Evolutionary conservation across 2,797 vertebrate genomes (phyloP).

Genomic region (Tamandua tetradactyla): DNA sequence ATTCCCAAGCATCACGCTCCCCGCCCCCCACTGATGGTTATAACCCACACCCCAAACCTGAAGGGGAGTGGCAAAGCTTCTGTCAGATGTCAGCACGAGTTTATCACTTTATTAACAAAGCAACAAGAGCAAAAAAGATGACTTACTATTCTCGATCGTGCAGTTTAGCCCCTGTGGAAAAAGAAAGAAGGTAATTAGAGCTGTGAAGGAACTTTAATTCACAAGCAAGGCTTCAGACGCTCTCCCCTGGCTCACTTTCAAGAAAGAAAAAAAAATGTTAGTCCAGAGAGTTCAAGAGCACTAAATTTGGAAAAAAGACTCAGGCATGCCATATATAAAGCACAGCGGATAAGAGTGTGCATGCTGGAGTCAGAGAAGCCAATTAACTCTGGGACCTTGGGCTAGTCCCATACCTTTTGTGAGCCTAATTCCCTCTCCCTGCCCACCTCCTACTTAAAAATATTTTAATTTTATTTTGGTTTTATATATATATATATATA

Average conservation of each 20-base stretch:
- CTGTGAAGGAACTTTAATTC: not conserved
- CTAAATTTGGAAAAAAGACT: conserved; percentile 7
- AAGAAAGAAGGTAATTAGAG: conserved; percentile 67
- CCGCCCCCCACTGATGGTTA: no score
- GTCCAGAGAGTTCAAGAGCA: not conserved
- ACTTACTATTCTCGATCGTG: conserved; percentile 85
- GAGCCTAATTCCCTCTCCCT: not conserved
- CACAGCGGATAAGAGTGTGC: not conserved
- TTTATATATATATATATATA: no score
- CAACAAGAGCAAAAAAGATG: not conserved
- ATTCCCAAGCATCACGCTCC: not conserved
- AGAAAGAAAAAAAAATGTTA: not conserved
- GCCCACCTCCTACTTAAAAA: not conserved
- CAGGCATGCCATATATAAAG: not conserved
- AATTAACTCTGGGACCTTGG: not conserved
- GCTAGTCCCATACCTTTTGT: not conserved
- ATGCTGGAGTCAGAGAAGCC: not conserved
- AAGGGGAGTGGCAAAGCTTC: not conserved
- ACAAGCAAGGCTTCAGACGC: not conserved
- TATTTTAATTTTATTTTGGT: no score
- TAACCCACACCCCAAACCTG: not conserved
- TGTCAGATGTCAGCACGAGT: not conserved
- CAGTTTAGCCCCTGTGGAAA: conserved; percentile 84
- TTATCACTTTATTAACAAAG: not conserved
- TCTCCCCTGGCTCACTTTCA: not conserved